Evolutionary conservation across 2,113 vertebrate species (phyloP).

Genomic region (Rhinolophus sinicus): DNA sequence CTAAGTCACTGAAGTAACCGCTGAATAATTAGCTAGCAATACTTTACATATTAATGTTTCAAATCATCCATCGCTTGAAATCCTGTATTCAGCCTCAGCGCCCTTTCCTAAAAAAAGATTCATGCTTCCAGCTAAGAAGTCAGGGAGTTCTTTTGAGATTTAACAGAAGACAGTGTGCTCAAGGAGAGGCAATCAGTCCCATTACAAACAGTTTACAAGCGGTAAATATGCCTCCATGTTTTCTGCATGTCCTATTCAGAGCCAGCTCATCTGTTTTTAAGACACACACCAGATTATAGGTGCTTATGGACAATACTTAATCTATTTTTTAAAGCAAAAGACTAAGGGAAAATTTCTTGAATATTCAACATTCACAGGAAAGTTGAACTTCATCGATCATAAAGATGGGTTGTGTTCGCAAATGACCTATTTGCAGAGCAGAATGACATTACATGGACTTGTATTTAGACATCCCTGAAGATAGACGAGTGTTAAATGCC

Average conservation of each 20-base stretch:
- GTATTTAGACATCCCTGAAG: slow-evolving; percentile 61
- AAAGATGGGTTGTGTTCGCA: slow-evolving; percentile 39
- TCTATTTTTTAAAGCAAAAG: slow-evolving; percentile 67
- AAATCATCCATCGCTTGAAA: slow-evolving; percentile 75
- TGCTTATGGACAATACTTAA: slow-evolving; percentile 53
- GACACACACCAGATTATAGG: slow-evolving; percentile 68
- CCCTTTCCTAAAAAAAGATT: slow-evolving; percentile 75
- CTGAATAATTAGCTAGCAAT: slow-evolving; percentile 85
- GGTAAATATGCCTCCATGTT: slow-evolving; percentile 65
- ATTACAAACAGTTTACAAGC: slow-evolving; percentile 73
- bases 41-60: slow-evolving; percentile 85
- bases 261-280: slow-evolving; percentile 79
- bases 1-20: slow-evolving; percentile 82
- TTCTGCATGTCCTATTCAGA: slow-evolving; percentile 73
- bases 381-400: slow-evolving; percentile 40
- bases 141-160: slow-evolving; percentile 55
- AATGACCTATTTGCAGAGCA: slow-evolving; percentile 42
- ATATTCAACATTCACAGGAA: not conserved
- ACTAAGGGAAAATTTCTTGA: slow-evolving; percentile 44
- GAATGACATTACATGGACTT: slow-evolving; percentile 29
- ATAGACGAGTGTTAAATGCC: slow-evolving; percentile 66
- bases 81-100: slow-evolving; percentile 51
- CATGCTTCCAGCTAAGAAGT: slow-evolving; percentile 72
- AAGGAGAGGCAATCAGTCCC: slow-evolving; percentile 54
- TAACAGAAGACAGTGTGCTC: slow-evolving; percentile 5